Conservation (phyloP, 1,140 invertebrate genomes). For the Rhopalosiphum maidis region DNA sequence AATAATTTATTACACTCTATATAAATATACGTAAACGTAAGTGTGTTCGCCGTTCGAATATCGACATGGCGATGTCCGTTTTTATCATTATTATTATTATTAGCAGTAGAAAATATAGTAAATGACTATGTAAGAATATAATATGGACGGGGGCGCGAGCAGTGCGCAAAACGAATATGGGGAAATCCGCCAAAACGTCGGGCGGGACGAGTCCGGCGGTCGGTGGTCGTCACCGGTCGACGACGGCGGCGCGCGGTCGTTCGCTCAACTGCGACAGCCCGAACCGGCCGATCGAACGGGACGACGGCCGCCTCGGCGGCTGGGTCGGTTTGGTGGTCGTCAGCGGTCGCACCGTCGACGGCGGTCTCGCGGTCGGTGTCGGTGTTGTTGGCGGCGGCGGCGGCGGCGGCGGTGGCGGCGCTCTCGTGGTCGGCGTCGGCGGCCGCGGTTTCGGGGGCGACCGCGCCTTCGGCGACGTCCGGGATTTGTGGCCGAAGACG, state of each 20-base stretch:
- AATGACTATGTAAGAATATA: no score
- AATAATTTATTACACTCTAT: background rate
- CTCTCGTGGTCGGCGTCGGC: background rate
- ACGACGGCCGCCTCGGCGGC: background rate
- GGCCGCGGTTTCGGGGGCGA: background rate
- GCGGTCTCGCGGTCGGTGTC: background rate
- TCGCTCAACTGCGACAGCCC: background rate
- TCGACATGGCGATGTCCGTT: background rate
- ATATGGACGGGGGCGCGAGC: no score
- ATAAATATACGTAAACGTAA: background rate
- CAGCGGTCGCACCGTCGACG: background rate
- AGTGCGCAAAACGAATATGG: no score
- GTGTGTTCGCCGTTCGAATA: background rate
- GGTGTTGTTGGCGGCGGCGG: background rate
- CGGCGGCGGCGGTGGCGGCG: background rate
- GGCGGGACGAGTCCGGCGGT: background rate
- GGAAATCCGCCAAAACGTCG: background rate
- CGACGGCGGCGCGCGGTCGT: background rate
- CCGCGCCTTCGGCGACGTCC: background rate
- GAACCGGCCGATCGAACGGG: background rate
- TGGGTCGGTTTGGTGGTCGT: background rate
- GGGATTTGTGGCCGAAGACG: background rate
- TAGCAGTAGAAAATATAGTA: no score
- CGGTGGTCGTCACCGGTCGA: no score
- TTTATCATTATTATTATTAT: no score